Percentiles rank a stretch among this genome's conserved stretches.
These are phyloP conservation scores for Ricordea florida DNA, from an alignment of 92 coral and sea anemone species.

Conservation along the genomic window DNA sequence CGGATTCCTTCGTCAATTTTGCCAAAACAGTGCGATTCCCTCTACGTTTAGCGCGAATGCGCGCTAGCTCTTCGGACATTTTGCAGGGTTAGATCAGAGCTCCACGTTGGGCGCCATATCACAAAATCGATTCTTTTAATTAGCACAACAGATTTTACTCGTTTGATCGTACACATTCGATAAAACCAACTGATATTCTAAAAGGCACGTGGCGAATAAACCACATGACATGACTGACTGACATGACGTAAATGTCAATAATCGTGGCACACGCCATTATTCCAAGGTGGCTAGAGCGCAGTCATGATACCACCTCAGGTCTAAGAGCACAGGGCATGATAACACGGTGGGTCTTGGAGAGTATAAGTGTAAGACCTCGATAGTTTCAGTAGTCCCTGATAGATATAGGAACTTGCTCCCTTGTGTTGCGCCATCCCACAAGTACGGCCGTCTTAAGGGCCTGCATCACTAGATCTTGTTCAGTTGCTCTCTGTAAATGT, in stretches of 20 bases:
- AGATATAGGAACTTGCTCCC: slow-evolving; percentile 31
- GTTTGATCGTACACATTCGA: too few relatives aligned
- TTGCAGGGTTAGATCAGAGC: slow-evolving; percentile 1
- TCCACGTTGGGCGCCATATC: slow-evolving; percentile 16
- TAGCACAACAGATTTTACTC: too few relatives aligned
- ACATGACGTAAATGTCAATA: too few relatives aligned
- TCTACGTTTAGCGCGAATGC: slow-evolving; percentile 37
- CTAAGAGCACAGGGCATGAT: slow-evolving; percentile 42
- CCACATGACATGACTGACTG: too few relatives aligned
- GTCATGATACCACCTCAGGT: slow-evolving; percentile 23
- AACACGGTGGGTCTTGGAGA: slow-evolving; percentile 55
- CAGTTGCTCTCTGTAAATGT: slow-evolving; percentile 33
- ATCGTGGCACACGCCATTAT: slow-evolving; percentile 34
- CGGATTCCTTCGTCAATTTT: slow-evolving; percentile 38
- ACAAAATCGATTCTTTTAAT: too few relatives aligned
- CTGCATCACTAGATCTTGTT: slow-evolving; percentile 60
- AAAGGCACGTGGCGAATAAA: too few relatives aligned
- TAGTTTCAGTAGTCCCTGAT: slow-evolving; percentile 49
- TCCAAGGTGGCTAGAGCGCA: slow-evolving; percentile 60
- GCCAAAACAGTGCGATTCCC: slow-evolving; percentile 46
- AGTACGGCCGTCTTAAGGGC: slow-evolving; percentile 37
- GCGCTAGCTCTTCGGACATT: slow-evolving; percentile 3
- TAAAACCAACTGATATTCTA: too few relatives aligned
- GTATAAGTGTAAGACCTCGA: slow-evolving; percentile 43
- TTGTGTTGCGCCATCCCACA: slow-evolving; percentile 57